Conservation (phyloP, 2,888 invertebrate genomes). For the Adelphocoris suturalis region DNA sequence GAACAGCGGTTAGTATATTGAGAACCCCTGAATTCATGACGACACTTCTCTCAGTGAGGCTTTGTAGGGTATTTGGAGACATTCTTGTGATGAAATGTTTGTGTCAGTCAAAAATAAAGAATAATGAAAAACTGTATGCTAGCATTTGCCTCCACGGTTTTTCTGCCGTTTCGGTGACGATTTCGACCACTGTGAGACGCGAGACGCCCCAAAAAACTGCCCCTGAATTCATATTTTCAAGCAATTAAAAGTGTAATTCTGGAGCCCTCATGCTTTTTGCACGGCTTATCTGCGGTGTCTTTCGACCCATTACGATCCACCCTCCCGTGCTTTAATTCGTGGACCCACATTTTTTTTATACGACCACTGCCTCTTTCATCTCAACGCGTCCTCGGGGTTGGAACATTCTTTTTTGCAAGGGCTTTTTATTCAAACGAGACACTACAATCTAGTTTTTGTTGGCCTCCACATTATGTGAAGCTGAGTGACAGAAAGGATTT, state of each 20-base stretch:
- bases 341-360: slow-evolving; percentile 44
- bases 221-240: neutral
- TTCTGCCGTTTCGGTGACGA: too few species aligned
- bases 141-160: too few species aligned
- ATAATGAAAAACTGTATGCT: too few species aligned
- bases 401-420: neutral
- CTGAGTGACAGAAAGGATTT: slow-evolving; percentile 9
- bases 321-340: slow-evolving; percentile 54
- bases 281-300: slow-evolving; percentile 49
- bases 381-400: neutral
- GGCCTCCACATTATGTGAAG: neutral
- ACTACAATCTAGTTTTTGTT: slow-evolving; percentile 26
- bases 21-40: too few species aligned
- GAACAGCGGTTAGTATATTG: too few species aligned
- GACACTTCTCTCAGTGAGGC: too few species aligned
- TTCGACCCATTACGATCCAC: slow-evolving; percentile 44
- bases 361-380: neutral
- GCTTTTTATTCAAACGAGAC: neutral
- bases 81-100: too few species aligned
- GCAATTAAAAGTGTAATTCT: slow-evolving; percentile 14
- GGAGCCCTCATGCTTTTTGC: slow-evolving; percentile 44
- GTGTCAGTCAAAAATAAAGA: too few species aligned
- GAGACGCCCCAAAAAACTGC: too few species aligned
- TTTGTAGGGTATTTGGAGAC: too few species aligned
- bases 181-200: too few species aligned